Base-by-base conservation (phyloP, 2,888 invertebrate genomes). In the Malthinus seriepunctatus region DNA sequence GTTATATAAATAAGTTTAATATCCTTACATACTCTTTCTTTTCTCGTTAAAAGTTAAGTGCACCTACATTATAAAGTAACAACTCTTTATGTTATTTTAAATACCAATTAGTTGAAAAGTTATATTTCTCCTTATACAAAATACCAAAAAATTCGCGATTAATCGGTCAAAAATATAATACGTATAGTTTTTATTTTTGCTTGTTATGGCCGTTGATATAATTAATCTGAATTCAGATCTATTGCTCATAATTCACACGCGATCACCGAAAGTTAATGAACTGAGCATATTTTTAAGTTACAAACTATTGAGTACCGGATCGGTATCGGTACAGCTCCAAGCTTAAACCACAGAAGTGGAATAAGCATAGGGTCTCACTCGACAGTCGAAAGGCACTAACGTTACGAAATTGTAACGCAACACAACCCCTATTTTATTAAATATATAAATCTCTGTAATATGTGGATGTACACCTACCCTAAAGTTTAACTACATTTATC, bases 361-460 rank as follows among this genome's bases (percentile, higher is more conserved):
- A 56, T 65, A 65, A 65, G 60, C 65, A 56, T 74, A 74, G 74
- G 78, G 77, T 78, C 78, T 79, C 78, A 78, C 78, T 79, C 78
- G 76, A 78, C 76, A 73, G 71, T 77, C 76, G 75, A 76, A 78
- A 79, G 79, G 79, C 79, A 79, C 79, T 79, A 77, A 78, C 77
- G 78, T 78, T 75, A 78, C 77, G 68, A 56, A 69, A 57, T n/a
- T 61, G 67, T 68, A 72, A 71, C 71, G 71, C 68, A 76, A 78
- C 78, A 78, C 78, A 78, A 78, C 78, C 78, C 78, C 77, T 77
- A 77, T 76, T 73, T 67, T 67, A 62, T 63, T 61, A 60, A 63
- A 61, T 62, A 76, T 62, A 76, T 75, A 75, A 72, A 74, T 75
- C 73, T 75, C 73, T 75, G 73, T 73, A 69, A 72, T 76, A 75